A percentile compares a stretch with the other conserved stretches of the same genome.
Evolutionary conservation across 2,888 invertebrate genomes (phyloP).

Genomic region (Tenthredo mesomela): DNA sequence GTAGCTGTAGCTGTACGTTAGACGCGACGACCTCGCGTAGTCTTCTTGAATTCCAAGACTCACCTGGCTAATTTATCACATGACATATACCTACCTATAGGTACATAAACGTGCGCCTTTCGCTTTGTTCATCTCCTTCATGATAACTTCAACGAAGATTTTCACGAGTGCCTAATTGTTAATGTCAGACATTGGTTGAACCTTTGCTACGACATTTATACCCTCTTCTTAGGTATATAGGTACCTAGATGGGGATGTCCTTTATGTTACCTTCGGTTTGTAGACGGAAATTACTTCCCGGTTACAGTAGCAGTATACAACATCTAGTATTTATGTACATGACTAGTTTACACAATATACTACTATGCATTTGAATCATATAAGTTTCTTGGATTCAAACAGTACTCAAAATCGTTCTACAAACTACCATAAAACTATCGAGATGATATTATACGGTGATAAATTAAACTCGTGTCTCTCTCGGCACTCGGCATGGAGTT

Average conservation of each 20-base stretch:
- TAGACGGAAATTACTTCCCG: slow-evolving; percentile 39
- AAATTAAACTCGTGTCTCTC: neutral
- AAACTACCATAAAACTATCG: slow-evolving; percentile 20
- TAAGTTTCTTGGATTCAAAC: neutral
- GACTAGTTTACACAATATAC: neutral
- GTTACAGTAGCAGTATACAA: neutral
- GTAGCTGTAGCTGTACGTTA: neutral
- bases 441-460: neutral
- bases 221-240: neutral
- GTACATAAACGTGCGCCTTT: neutral
- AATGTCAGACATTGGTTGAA: neutral
- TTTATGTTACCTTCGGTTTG: slow-evolving; percentile 19
- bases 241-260: neutral
- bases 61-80: slow-evolving; percentile 22
- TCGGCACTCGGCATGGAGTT: no score
- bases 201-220: neutral
- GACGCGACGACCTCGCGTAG: neutral
- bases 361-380: slow-evolving; percentile 38
- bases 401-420: slow-evolving; percentile 25
- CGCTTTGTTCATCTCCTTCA: neutral
- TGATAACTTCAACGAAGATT: neutral
- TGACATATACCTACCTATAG: neutral
- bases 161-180: neutral
- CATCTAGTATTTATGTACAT: no score
- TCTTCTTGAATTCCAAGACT: slow-evolving; percentile 1